phyloP scores from a whole-genome alignment of 1,140 invertebrate genomes.

The Heliconius hermathena region DNA sequence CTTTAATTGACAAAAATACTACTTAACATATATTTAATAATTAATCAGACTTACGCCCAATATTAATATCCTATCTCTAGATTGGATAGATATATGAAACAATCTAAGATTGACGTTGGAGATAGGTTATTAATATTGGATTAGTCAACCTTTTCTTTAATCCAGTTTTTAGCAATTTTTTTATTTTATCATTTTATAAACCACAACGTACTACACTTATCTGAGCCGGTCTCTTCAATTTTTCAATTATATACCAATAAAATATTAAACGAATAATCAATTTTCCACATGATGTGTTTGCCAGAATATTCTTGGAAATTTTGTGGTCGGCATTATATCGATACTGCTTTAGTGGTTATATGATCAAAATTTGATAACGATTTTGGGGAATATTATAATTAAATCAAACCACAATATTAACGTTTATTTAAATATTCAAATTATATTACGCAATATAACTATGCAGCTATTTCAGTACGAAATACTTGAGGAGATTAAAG shows the following conservation, averaged over 20 bases:
- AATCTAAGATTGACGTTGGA: too few relatives aligned
- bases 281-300: slow-evolving; percentile 4
- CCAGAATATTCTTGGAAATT: slow-evolving; percentile 19
- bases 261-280: background rate
- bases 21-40: too few relatives aligned
- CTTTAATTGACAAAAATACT: too few relatives aligned
- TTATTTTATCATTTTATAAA: too few relatives aligned
- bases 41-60: too few relatives aligned
- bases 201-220: too few relatives aligned
- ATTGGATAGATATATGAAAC: too few relatives aligned
- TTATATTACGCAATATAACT: background rate
- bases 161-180: too few relatives aligned
- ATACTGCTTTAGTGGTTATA: slow-evolving; percentile 21
- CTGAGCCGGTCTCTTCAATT: too few relatives aligned
- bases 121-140: too few relatives aligned
- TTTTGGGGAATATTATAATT: slow-evolving; percentile 13
- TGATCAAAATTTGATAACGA: slow-evolving; percentile 23
- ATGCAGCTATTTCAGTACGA: background rate
- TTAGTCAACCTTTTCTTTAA: too few relatives aligned
- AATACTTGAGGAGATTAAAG: background rate
- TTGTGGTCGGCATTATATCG: slow-evolving; percentile 16
- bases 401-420: slow-evolving; percentile 11
- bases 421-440: slow-evolving; percentile 11
- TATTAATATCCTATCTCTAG: too few relatives aligned
- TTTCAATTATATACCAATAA: background rate